Base-by-base conservation (phyloP, 2,888 invertebrate species). In the Lithophane leautieri region DNA sequence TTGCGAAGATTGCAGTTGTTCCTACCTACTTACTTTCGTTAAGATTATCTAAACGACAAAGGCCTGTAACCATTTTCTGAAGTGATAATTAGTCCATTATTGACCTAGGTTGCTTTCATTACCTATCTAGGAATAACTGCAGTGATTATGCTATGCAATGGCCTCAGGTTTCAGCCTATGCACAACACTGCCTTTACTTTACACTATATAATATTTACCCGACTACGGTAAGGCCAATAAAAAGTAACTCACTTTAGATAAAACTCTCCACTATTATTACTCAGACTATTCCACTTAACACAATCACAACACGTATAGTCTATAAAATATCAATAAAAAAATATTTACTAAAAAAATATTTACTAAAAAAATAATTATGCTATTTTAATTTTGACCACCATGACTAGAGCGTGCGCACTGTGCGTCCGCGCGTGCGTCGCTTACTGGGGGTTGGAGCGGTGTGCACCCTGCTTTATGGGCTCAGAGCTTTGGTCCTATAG, bases 401-500 rank as follows among this genome's bases (percentile, higher is more conserved):
- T 89, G 88, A 87, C 85, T 89, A 86, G 84, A 72, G 61, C 28
- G 68, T 68, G 72, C 67, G 73, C 83, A 76, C 79, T 60, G 76
- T 81, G 85, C 75, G 71, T 28, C 65, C 87, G 89, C 90, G 90
- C 90, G 77, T 89, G 89, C 88, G 90, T 86, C 87, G 82, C 79
- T 82, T 85, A 94, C 94, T 94, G 93, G 89, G 91, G 90, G 89
- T 79, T 71, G 90, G 76, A 82, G 82, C 82, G 81, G 77, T 81
- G 28, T 44, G 80, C 74, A 83, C 90, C 90, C 89, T 82, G 85
- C 88, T 91, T 81, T 92, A 92, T 89, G 86, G 73, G 68, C 79
- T 72, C 62, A 44, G 58, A 79, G 67, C 66, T 75, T 62, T 76
- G 52, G 63, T 63, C 56, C 68, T 76, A 82, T 88, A 81, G 90